Evolutionary conservation across 2,797 vertebrate species (phyloP), one percentile per base, ranked within the genome.

Genomic region (Manis crassicaudata): DNA sequence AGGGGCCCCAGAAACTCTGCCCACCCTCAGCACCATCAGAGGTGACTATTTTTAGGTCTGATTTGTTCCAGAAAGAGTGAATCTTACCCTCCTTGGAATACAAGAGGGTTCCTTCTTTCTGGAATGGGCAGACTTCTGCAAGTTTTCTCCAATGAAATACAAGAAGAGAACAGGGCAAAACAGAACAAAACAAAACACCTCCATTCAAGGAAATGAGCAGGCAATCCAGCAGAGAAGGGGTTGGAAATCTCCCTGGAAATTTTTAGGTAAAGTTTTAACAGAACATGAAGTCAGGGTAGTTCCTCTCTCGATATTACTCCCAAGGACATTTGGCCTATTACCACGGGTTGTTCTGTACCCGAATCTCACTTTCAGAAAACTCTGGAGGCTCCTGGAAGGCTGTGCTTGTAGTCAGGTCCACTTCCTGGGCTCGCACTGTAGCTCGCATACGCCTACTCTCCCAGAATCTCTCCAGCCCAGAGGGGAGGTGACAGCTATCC

Each of bases 401-500:
- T 6, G 1, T 1, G 6, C 43, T 52, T 75, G n/a, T 6, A 18
- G 7, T 23, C 6, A 23, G 23, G 12, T 40, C 40, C 11, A 21
- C 20, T 11, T 3, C 32, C 43, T 46, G 14, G 27, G 58, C 43
- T n/a, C 10, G 25, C 37, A 23, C 50, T 27, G 21, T 27, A 29
- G 20, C 32, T 40, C 54, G n/a, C 46, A 54, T 2, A 13, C 0
- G 0, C 21, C 29, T 3, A 4, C 62, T 29, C 3, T 5, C 58
- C 29, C 37, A 12, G 27, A 2, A 0, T 32, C 70, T 20, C 46
- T 27, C 63, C 0, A 1, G 32, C 29, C 32, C 21, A 3, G 1
- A 6, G 3, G 27, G 62, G 29, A 75, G n/a, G 37, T 72, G 11
- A 23, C 11, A 76, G 80, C 56, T 58, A 46, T n/a, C 40, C 29